A percentile compares a stretch with the other conserved stretches of the same genome.
Conservation (phyloP, 92 coral and sea anemone genomes). For the Actinernus sp. region DNA sequence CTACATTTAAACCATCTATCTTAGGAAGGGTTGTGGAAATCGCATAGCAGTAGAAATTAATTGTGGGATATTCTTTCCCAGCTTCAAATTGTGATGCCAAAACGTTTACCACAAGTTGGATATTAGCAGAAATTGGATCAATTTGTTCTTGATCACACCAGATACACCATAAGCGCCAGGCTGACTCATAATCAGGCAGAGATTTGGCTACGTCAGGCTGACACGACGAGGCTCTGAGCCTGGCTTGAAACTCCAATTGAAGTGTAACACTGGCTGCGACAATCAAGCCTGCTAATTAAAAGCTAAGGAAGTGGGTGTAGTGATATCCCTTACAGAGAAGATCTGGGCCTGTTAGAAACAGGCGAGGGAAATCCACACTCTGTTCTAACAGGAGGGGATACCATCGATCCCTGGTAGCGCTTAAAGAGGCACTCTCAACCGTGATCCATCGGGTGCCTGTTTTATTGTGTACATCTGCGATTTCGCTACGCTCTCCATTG, state of each 20-base stretch:
- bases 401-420: no score
- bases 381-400: slow-evolving; percentile 26
- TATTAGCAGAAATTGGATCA: slow-evolving; percentile 56
- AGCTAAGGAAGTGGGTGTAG: slow-evolving; percentile 12
- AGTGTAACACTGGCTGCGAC: slow-evolving; percentile 21
- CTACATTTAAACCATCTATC: slow-evolving; percentile 33
- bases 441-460: no score
- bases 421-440: no score
- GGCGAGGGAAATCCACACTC: slow-evolving; percentile 15
- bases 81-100: slow-evolving; percentile 16
- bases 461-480: no score
- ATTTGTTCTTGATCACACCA: slow-evolving; percentile 62
- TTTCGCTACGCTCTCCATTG: no score
- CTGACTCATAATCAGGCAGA: slow-evolving; percentile 38
- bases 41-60: slow-evolving; percentile 22
- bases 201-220: slow-evolving; percentile 39
- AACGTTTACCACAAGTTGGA: slow-evolving; percentile 14
- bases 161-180: slow-evolving; percentile 45
- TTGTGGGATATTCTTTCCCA: slow-evolving; percentile 19
- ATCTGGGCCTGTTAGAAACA: slow-evolving; percentile 15
- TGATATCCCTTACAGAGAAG: slow-evolving; percentile 26
- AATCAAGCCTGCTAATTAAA: slow-evolving; percentile 53
- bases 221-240: slow-evolving; percentile 34
- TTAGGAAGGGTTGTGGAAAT: slow-evolving; percentile 24
- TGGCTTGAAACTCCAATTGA: slow-evolving; percentile 32